phyloP scores from a whole-genome alignment of 1,140 invertebrate genomes.

The Leptinotarsa texana region DNA sequence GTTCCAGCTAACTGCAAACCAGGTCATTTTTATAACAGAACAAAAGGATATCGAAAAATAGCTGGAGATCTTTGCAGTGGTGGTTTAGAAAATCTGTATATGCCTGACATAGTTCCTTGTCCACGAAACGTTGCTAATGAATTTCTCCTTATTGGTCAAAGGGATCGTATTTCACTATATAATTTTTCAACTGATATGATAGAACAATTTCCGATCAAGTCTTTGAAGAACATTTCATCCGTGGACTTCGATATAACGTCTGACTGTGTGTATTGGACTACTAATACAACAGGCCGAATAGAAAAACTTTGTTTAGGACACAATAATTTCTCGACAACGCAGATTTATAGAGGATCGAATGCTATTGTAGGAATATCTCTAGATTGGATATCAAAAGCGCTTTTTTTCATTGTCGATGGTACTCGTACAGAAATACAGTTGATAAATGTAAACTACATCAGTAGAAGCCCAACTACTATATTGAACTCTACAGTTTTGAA shows the following conservation, averaged over 20 bases:
- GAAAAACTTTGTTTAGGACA: conserved; percentile 75
- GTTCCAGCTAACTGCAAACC: conserved; percentile 69
- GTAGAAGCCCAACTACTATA: conserved; percentile 77
- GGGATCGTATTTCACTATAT: conserved; percentile 75
- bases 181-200: conserved; percentile 66
- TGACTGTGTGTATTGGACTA: conserved; percentile 88
- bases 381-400: conserved; percentile 90
- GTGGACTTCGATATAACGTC: conserved; percentile 86
- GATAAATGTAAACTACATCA: conserved; percentile 68
- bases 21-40: conserved; percentile 76
- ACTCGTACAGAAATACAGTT: conserved; percentile 78
- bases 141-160: conserved; percentile 78
- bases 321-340: conserved; percentile 63
- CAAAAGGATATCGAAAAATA: conserved; percentile 85
- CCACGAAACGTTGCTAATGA: conserved; percentile 69
- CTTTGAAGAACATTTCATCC: conserved; percentile 79
- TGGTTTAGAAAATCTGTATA: conserved; percentile 70
- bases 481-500: conserved; percentile 71
- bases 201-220: conserved; percentile 69
- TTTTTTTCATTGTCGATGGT: conserved; percentile 93
- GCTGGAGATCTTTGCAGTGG: conserved; percentile 77
- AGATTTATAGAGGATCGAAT: conserved; percentile 73
- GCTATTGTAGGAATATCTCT: conserved; percentile 91
- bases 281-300: conserved; percentile 79
- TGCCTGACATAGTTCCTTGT: conserved; percentile 71